Percentiles rank a stretch among this genome's conserved stretches.
Evolutionary conservation across 2,113 vertebrate species (phyloP).

Genomic region (Athene noctua): DNA sequence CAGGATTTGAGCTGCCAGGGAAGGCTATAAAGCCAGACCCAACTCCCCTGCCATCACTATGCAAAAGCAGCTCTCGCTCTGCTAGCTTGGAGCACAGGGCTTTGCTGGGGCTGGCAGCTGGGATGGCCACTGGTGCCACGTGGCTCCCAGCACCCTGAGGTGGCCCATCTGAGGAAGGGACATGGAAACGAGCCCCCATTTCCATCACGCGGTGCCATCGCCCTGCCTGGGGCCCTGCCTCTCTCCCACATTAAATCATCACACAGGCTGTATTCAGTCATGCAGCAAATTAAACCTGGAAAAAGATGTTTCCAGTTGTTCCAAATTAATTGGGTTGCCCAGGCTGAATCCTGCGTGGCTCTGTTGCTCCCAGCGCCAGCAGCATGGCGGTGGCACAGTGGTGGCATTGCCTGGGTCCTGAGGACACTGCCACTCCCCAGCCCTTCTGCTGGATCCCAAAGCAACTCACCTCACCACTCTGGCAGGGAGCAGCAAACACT

Average conservation of each 20-base stretch:
- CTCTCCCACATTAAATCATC: neutral
- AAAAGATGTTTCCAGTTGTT: neutral
- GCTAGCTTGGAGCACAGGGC: neutral
- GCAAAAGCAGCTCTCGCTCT: neutral
- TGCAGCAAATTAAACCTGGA: conserved; percentile 57
- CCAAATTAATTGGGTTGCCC: conserved; percentile 13
- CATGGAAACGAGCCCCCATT: neutral
- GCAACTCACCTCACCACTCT: rapidly evolving
- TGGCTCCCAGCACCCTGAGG: rapidly evolving
- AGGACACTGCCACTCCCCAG: neutral
- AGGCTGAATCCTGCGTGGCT: neutral
- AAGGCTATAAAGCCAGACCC: neutral
- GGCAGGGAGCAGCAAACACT: rapidly evolving
- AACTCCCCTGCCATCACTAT: neutral
- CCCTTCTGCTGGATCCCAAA: neutral
- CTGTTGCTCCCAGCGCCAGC: rapidly evolving
- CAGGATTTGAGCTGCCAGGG: neutral
- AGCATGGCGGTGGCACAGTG: rapidly evolving
- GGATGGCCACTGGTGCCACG: neutral
- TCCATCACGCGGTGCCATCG: rapidly evolving
- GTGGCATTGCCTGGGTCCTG: neutral
- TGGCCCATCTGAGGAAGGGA: neutral
- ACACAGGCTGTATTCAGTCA: neutral
- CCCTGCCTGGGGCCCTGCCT: neutral
- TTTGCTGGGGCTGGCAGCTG: neutral